These are phyloP conservation scores for Acanthurus leucopareius DNA, from an alignment of 2,797 vertebrate species.

Conservation along the genomic window DNA sequence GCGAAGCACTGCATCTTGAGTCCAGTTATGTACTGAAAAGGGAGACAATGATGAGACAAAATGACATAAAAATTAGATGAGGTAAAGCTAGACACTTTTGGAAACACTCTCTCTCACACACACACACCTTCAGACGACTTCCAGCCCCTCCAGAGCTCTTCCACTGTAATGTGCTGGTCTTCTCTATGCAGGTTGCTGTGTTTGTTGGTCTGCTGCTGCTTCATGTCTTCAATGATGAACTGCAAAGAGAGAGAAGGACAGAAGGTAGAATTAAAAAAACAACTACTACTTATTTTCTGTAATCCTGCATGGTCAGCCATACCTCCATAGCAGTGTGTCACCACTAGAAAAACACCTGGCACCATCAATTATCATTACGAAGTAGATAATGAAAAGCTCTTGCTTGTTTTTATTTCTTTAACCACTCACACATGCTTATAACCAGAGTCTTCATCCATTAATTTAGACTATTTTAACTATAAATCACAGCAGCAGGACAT, in stretches of 20 bases:
- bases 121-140: constrained; percentile 94
- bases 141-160: constrained; percentile 97
- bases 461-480: no score
- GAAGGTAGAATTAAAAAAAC: neutral
- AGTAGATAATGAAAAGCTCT: no score
- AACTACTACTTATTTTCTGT: no score
- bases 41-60: constrained; percentile 7
- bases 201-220: constrained; percentile 94
- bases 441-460: no score
- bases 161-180: constrained; percentile 98
- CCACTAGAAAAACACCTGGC: no score
- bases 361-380: no score
- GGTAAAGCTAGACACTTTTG: neutral
- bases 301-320: no score
- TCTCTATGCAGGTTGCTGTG: constrained; percentile 95
- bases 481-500: no score
- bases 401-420: no score
- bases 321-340: no score
- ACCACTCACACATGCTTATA: no score
- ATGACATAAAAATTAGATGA: constrained; percentile 32
- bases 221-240: constrained; percentile 99
- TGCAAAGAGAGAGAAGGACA: constrained; percentile 55
- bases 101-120: neutral
- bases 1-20: constrained; percentile 93
- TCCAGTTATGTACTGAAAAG: constrained; percentile 97